These are phyloP conservation scores for Heliconius hortense DNA, from an alignment of 2,888 invertebrate species.

Conservation along the genomic window DNA sequence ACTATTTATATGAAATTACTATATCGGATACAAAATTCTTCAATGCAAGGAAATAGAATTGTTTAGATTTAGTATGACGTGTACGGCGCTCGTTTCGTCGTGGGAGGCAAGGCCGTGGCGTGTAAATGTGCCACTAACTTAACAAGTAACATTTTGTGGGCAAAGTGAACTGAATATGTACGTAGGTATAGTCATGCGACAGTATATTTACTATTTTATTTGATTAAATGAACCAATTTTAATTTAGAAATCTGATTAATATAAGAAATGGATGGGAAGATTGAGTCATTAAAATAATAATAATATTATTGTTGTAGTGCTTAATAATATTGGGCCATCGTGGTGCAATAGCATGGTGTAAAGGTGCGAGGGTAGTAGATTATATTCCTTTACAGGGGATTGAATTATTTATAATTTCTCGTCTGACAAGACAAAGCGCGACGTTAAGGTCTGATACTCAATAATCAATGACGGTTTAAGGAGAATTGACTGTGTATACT, in stretches of 20 bases:
- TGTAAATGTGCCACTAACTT: constrained; percentile 39
- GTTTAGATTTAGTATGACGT: constrained; percentile 40
- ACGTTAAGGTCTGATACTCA: too few species aligned
- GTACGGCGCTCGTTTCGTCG: constrained; percentile 32
- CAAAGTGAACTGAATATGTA: constrained; percentile 13
- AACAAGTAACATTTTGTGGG: constrained; percentile 35
- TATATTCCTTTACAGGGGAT: too few species aligned
- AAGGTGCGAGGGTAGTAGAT: too few species aligned
- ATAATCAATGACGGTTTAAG: too few species aligned
- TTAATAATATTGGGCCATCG: too few species aligned
- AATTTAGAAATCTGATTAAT: not conserved
- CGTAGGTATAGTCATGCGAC: constrained; percentile 9
- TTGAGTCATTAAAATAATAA: not conserved
- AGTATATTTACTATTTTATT: constrained; percentile 17
- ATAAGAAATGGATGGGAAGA: not conserved
- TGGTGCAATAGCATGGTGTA: too few species aligned
- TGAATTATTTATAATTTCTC: too few species aligned
- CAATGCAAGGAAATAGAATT: constrained; percentile 34
- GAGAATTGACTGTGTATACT: too few species aligned
- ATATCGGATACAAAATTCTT: constrained; percentile 9
- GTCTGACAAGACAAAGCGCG: too few species aligned
- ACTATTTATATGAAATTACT: not conserved
- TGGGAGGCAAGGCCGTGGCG: constrained; percentile 38
- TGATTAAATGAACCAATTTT: not conserved
- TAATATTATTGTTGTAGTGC: too few species aligned